phyloP scores from a whole-genome alignment of 1,140 invertebrate genomes.

The Euglossa dilemma region DNA sequence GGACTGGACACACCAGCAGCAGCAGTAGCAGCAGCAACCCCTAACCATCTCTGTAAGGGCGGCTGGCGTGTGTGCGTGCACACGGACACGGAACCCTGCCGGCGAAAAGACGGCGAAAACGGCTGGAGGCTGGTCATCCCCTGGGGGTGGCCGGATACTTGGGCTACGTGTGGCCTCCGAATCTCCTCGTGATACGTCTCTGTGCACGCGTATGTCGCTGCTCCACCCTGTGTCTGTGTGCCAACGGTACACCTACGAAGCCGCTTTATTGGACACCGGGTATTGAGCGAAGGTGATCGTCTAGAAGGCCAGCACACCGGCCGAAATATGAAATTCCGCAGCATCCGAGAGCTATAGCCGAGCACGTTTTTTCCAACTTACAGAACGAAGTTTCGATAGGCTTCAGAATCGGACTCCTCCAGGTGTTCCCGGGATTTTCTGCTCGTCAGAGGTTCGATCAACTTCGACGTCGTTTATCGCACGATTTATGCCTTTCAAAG shows the following conservation, averaged over 20 bases:
- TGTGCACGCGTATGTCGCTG: background rate
- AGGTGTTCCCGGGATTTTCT: no score
- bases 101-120: conserved; percentile 72
- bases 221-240: background rate
- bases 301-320: conserved; percentile 63
- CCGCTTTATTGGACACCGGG: conserved; percentile 72
- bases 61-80: background rate
- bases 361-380: background rate
- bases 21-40: conserved; percentile 53
- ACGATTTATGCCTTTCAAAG: no score
- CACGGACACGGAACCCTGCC: conserved; percentile 38
- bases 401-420: no score
- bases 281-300: conserved; percentile 77
- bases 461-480: no score
- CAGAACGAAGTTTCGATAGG: no score
- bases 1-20: conserved; percentile 75
- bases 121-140: conserved; percentile 62
- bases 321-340: conserved; percentile 60
- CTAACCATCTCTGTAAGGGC: conserved; percentile 50
- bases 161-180: conserved; percentile 38
- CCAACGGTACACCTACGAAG: conserved; percentile 21
- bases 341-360: no score
- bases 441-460: no score
- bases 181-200: conserved; percentile 27
- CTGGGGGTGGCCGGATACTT: conserved; percentile 55